Percentiles rank a stretch among this genome's conserved stretches.
phyloP scores from a whole-genome alignment of 1,140 invertebrate genomes.

The Calephelis virginiensis region DNA sequence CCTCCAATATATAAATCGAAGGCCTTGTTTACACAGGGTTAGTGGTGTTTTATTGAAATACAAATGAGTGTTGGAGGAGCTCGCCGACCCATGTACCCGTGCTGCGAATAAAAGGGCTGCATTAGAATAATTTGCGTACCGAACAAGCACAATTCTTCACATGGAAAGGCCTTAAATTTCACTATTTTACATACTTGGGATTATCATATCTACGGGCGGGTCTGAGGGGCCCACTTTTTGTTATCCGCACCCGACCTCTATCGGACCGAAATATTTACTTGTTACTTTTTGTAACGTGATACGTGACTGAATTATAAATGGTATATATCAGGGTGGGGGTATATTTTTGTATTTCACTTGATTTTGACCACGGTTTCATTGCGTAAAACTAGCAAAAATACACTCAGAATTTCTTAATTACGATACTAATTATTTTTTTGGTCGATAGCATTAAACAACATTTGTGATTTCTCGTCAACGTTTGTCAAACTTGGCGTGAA shows the following conservation, averaged over 20 bases:
- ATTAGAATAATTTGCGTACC: conserved; percentile 75
- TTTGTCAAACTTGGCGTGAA: no score
- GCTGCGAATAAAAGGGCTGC: conserved; percentile 73
- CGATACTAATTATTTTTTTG: no score
- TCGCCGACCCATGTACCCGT: conserved; percentile 55
- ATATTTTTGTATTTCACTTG: background rate
- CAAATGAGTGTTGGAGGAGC: conserved; percentile 67
- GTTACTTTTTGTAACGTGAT: conserved; percentile 71
- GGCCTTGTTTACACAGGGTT: conserved; percentile 72
- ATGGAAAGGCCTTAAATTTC: conserved; percentile 76
- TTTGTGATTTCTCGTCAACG: no score
- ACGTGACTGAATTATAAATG: conserved; percentile 71
- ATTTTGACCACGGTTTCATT: no score
- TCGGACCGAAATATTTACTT: conserved; percentile 75
- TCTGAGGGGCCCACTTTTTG: conserved; percentile 65
- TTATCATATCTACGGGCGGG: conserved; percentile 73
- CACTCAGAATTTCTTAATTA: no score
- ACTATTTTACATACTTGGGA: conserved; percentile 77
- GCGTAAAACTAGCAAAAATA: no score
- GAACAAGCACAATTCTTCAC: conserved; percentile 75
- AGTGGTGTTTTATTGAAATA: conserved; percentile 76
- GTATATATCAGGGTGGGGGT: conserved; percentile 29
- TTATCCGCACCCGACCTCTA: conserved; percentile 69
- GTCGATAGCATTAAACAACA: no score
- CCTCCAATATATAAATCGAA: conserved; percentile 50